Percentiles rank a stretch among this genome's conserved stretches.
Evolutionary conservation across 2,113 vertebrate genomes (phyloP).

Genomic region (Lonchura striata): DNA sequence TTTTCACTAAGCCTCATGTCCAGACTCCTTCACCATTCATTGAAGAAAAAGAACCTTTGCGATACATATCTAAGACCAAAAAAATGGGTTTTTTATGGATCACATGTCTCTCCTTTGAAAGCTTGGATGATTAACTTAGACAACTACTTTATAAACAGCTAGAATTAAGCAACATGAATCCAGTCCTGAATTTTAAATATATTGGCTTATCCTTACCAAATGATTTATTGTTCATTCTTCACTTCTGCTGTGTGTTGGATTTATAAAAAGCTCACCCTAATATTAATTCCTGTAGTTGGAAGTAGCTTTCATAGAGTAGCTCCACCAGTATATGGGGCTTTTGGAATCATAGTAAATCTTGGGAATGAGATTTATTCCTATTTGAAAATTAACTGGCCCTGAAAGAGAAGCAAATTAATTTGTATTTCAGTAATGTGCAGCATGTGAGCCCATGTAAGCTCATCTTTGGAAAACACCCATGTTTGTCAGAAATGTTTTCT

Average conservation of each 20-base stretch:
- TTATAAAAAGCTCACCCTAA: not conserved
- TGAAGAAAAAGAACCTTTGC: not conserved
- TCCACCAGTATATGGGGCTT: not conserved
- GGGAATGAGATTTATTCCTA: not conserved
- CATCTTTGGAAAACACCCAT: not conserved
- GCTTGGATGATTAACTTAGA: not conserved
- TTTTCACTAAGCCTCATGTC: not conserved
- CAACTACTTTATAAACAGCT: not conserved
- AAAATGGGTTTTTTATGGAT: not conserved
- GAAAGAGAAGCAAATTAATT: not conserved
- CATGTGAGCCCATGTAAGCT: not conserved
- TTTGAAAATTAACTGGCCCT: not conserved
- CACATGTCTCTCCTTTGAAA: not conserved
- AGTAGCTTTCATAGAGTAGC: not conserved
- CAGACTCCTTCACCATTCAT: not conserved
- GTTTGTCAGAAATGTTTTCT: not conserved
- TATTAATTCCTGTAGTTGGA: not conserved
- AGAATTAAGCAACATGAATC: not conserved
- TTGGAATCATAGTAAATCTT: not conserved
- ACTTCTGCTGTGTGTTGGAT: not conserved
- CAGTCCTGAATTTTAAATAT: not conserved
- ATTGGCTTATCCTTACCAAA: not conserved
- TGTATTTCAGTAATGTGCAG: not conserved
- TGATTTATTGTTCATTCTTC: not conserved
- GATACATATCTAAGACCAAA: not conserved